Evolutionary conservation across 2,888 invertebrate genomes (phyloP).

Genomic region (Polyploca ridens): DNA sequence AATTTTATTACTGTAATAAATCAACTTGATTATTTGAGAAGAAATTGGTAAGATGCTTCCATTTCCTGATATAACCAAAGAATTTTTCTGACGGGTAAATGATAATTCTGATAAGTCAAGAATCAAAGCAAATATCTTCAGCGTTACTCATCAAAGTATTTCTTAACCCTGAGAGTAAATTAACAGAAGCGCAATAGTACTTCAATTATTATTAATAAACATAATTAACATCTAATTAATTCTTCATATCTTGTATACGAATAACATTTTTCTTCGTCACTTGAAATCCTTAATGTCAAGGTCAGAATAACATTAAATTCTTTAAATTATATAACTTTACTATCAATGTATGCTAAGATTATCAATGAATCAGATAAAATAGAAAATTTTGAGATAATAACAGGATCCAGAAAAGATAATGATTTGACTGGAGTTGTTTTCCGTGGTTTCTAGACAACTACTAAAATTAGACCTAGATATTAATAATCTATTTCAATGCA

Average conservation of each 20-base stretch:
- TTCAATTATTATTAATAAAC: slow-evolving; percentile 1
- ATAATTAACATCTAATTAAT: slow-evolving; percentile 3
- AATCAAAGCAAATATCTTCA: not conserved
- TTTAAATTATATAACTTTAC: not conserved
- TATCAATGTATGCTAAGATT: not conserved
- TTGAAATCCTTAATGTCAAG: slow-evolving; percentile 10
- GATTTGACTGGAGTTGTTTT: no score
- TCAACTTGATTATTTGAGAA: not conserved
- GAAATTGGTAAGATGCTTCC: not conserved
- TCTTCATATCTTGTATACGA: not conserved
- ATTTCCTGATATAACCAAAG: not conserved
- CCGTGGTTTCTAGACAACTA: no score
- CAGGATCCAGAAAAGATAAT: no score
- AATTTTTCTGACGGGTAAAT: no score
- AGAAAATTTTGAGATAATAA: no score
- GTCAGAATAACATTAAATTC: slow-evolving; percentile 7
- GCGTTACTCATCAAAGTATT: not conserved
- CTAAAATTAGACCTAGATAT: no score
- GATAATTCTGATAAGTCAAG: not conserved
- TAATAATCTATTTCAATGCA: no score
- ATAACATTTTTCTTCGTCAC: not conserved
- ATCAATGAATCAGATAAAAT: not conserved
- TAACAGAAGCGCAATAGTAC: slow-evolving; percentile 1
- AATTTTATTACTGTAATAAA: not conserved
- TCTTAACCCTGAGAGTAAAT: not conserved